Conservation (phyloP, 2,888 invertebrate genomes). For the Escarpia spicata region DNA sequence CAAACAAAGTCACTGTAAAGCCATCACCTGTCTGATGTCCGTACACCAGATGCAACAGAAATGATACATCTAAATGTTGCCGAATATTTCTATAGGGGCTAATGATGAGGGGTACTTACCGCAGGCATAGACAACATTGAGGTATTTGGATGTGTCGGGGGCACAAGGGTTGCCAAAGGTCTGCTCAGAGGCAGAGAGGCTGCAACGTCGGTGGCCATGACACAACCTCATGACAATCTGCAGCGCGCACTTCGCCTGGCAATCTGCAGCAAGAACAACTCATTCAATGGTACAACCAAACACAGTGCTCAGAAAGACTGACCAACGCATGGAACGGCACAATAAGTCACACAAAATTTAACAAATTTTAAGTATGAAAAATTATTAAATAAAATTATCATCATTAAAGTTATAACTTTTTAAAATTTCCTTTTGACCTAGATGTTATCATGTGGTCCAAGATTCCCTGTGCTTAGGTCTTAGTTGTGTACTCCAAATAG, state of each 20-base stretch:
- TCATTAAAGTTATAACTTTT: too few relatives aligned
- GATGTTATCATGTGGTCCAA: too few relatives aligned
- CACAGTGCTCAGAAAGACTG: neutral
- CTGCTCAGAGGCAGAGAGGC: slow-evolving; percentile 53
- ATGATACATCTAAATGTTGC: neutral
- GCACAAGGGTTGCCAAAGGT: slow-evolving; percentile 64
- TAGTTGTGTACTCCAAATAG: too few relatives aligned
- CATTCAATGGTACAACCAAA: slow-evolving; percentile 24
- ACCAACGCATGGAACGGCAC: neutral
- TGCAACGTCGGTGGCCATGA: slow-evolving; percentile 63
- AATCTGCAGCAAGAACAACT: slow-evolving; percentile 72
- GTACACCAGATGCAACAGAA: neutral
- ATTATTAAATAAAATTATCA: too few relatives aligned
- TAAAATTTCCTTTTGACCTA: too few relatives aligned
- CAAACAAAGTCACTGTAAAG: too few relatives aligned
- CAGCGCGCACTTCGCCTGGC: slow-evolving; percentile 87
- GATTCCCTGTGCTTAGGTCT: too few relatives aligned
- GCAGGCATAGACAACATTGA: slow-evolving; percentile 65
- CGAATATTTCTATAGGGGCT: neutral
- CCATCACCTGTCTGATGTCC: too few relatives aligned
- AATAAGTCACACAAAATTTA: too few relatives aligned
- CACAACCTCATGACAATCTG: slow-evolving; percentile 87
- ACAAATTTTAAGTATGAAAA: too few relatives aligned
- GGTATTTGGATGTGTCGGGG: slow-evolving; percentile 60
- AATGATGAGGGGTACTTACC: slow-evolving; percentile 51